Percentiles rank a stretch among this genome's conserved stretches.
Evolutionary conservation across 1,140 invertebrate species (phyloP).

Genomic region (Monochamus saltuarius): DNA sequence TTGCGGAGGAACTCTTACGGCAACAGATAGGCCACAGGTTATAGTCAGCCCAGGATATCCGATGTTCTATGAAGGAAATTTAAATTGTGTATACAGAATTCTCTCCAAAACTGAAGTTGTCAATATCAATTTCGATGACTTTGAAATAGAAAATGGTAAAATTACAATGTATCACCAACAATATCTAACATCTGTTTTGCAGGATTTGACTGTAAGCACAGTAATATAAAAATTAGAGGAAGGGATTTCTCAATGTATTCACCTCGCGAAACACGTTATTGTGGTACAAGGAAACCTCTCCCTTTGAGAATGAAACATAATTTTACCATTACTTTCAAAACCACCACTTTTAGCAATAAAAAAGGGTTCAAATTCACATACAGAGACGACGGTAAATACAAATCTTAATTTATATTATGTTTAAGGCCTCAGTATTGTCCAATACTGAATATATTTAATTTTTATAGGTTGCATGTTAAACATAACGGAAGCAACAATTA

Average conservation of each 20-base stretch:
- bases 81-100: slow-evolving; percentile 72
- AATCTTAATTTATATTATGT: too few relatives aligned
- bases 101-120: slow-evolving; percentile 7
- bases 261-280: slow-evolving; percentile 37
- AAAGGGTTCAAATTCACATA: slow-evolving; percentile 60
- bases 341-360: slow-evolving; percentile 52
- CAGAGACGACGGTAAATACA: slow-evolving; percentile 45
- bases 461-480: slow-evolving; percentile 56
- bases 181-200: slow-evolving; percentile 18
- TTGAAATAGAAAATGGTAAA: slow-evolving; percentile 48
- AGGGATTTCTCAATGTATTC: not conserved
- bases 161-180: too few relatives aligned
- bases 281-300: slow-evolving; percentile 48
- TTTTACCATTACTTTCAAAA: slow-evolving; percentile 48
- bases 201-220: slow-evolving; percentile 52
- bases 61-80: slow-evolving; percentile 58
- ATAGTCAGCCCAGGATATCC: slow-evolving; percentile 77
- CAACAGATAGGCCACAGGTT: slow-evolving; percentile 54
- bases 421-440: too few relatives aligned
- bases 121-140: slow-evolving; percentile 25
- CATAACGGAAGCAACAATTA: slow-evolving; percentile 50
- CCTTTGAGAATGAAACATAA: slow-evolving; percentile 38
- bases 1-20: slow-evolving; percentile 72
- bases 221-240: slow-evolving; percentile 57
- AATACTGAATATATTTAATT: too few relatives aligned